Percentiles rank a stretch among this genome's conserved stretches.
Conservation (phyloP, 2,888 invertebrate genomes). For the Erannis defoliaria region DNA sequence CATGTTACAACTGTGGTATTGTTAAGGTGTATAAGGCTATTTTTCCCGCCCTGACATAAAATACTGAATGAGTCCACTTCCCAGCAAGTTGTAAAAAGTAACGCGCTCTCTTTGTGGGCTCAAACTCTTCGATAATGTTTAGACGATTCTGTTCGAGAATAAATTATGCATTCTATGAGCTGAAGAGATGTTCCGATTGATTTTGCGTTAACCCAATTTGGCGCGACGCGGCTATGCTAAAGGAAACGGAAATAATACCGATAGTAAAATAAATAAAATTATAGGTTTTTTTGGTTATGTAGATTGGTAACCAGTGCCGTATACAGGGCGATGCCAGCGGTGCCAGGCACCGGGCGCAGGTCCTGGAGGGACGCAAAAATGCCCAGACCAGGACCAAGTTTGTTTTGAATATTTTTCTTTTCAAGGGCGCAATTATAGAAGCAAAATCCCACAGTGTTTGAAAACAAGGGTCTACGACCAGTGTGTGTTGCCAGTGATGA, state of each 20-base stretch:
- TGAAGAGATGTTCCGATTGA: constrained; percentile 23
- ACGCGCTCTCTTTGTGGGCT: constrained; percentile 18
- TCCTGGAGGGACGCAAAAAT: too few relatives aligned
- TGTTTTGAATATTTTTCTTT: too few relatives aligned
- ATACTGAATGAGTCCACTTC: neutral
- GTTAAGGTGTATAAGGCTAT: too few relatives aligned
- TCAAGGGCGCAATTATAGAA: too few relatives aligned
- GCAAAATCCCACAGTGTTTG: too few relatives aligned
- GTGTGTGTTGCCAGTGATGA: too few relatives aligned
- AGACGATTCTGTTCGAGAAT: constrained; percentile 22
- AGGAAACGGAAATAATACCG: constrained; percentile 11
- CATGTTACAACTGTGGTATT: too few relatives aligned
- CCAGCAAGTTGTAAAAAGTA: constrained; percentile 29
- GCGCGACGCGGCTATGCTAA: constrained; percentile 6
- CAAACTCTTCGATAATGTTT: constrained; percentile 17
- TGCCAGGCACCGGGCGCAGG: too few relatives aligned
- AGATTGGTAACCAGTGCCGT: neutral
- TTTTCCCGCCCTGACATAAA: neutral
- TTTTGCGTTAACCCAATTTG: constrained; percentile 33
- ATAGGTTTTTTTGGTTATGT: constrained; percentile 14
- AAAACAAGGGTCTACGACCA: too few relatives aligned
- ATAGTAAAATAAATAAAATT: neutral
- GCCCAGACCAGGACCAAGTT: too few relatives aligned
- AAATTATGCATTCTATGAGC: constrained; percentile 25
- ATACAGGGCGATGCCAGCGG: too few relatives aligned